Evolutionary conservation across 2,797 vertebrate species (phyloP).

Genomic region (Mormyrops boulengeri): DNA sequence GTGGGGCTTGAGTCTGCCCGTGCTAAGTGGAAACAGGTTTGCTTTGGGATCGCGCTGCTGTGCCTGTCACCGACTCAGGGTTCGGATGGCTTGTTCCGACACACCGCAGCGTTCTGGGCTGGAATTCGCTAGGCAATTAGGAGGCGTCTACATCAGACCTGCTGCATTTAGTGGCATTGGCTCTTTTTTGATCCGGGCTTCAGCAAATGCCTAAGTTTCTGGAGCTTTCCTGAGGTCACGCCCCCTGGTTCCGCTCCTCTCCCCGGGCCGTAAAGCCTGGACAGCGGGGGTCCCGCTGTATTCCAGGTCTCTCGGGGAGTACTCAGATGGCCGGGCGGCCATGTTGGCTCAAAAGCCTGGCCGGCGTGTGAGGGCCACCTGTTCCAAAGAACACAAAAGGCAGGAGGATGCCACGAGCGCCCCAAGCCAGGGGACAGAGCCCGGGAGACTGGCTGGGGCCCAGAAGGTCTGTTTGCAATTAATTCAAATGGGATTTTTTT

Average conservation of each 20-base stretch:
- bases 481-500: slow-evolving; percentile 42
- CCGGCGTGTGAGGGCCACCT: slow-evolving; percentile 54
- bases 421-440: neutral
- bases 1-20: slow-evolving; percentile 4
- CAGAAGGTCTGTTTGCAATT: slow-evolving; percentile 54
- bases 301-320: slow-evolving; percentile 52
- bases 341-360: slow-evolving; percentile 51
- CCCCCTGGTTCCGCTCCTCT: slow-evolving; percentile 30
- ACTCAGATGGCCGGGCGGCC: slow-evolving; percentile 60
- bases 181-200: neutral
- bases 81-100: slow-evolving; percentile 42
- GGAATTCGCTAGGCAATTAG: slow-evolving; percentile 27
- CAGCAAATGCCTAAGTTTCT: neutral
- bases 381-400: slow-evolving; percentile 49
- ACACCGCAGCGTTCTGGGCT: slow-evolving; percentile 35
- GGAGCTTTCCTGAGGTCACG: neutral
- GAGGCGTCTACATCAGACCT: slow-evolving; percentile 20
- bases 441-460: neutral
- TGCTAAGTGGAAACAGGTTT: slow-evolving; percentile 43
- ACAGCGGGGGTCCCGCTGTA: slow-evolving; percentile 44
- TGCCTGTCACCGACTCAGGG: slow-evolving; percentile 39
- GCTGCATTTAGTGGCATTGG: neutral
- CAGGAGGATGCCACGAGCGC: slow-evolving; percentile 1
- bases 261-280: slow-evolving; percentile 55
- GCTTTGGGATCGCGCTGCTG: slow-evolving; percentile 8